phyloP scores from a whole-genome alignment of 2,888 invertebrate genomes.

The Eremobia ochroleuca region DNA sequence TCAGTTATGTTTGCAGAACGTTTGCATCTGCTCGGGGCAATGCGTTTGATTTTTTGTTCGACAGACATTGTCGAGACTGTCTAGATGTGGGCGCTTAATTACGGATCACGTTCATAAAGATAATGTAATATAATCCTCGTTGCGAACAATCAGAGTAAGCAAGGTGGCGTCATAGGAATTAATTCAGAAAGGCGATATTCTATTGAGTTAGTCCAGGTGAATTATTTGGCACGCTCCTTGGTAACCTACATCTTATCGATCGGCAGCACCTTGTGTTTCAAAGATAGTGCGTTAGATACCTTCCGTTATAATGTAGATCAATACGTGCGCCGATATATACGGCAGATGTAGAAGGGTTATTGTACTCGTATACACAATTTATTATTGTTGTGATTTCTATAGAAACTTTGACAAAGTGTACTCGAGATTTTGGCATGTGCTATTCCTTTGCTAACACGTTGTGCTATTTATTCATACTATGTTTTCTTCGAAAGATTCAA shows the following conservation, averaged over 20 bases:
- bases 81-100: constrained; percentile 90
- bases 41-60: constrained; percentile 79
- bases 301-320: constrained; percentile 70
- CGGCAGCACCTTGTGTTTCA: constrained; percentile 77
- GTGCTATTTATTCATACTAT: constrained; percentile 47
- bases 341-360: constrained; percentile 88
- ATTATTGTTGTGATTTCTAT: constrained; percentile 84
- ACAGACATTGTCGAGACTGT: constrained; percentile 78
- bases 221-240: constrained; percentile 87
- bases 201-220: constrained; percentile 79
- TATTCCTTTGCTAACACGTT: constrained; percentile 63
- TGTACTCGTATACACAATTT: constrained; percentile 75
- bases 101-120: constrained; percentile 87
- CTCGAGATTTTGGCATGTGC: constrained; percentile 79
- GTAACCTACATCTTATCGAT: constrained; percentile 72
- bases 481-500: constrained; percentile 34
- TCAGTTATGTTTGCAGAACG: constrained; percentile 83
- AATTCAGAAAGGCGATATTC: constrained; percentile 79
- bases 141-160: constrained; percentile 86
- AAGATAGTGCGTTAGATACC: constrained; percentile 68
- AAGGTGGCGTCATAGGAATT: constrained; percentile 81
- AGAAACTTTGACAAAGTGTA: constrained; percentile 81
- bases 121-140: constrained; percentile 89
- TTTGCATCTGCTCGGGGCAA: constrained; percentile 86
- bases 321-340: constrained; percentile 69